phyloP scores from a whole-genome alignment of 2,888 invertebrate genomes.

The Mesorhabditis belari region DNA sequence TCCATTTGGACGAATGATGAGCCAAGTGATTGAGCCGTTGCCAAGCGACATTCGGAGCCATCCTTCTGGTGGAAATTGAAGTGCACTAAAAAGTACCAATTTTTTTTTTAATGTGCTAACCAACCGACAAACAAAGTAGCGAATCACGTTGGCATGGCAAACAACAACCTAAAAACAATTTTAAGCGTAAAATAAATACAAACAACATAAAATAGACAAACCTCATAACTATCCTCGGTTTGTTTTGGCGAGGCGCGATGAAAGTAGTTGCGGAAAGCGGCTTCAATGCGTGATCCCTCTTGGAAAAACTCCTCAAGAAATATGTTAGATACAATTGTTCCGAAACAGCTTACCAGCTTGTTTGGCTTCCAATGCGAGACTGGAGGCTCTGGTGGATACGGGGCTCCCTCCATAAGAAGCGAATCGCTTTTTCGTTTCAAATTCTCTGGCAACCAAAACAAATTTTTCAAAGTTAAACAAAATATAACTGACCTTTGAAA shows the following conservation, averaged over 20 bases:
- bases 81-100: slow-evolving; percentile 65
- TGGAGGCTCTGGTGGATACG: slow-evolving; percentile 86
- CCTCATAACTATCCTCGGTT: slow-evolving; percentile 74
- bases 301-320: slow-evolving; percentile 45
- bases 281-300: slow-evolving; percentile 47
- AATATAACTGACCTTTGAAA: slow-evolving; percentile 54
- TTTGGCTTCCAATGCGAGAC: slow-evolving; percentile 80
- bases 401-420: slow-evolving; percentile 81
- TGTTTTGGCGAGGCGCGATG: slow-evolving; percentile 77
- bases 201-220: slow-evolving; percentile 9
- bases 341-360: slow-evolving; percentile 61
- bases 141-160: slow-evolving; percentile 94
- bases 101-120: slow-evolving; percentile 17
- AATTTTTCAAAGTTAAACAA: slow-evolving; percentile 5
- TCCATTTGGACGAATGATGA: slow-evolving; percentile 79
- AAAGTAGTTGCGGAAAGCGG: slow-evolving; percentile 82
- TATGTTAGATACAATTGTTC: not conserved
- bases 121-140: slow-evolving; percentile 84
- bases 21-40: slow-evolving; percentile 86
- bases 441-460: slow-evolving; percentile 59
- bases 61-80: slow-evolving; percentile 92
- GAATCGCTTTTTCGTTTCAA: slow-evolving; percentile 10
- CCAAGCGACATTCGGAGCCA: slow-evolving; percentile 87
- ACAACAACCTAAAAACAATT: slow-evolving; percentile 65
- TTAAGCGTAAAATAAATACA: not conserved